Evolutionary conservation across 2,113 vertebrate species (phyloP).

Genomic region (Plotosus lineatus): DNA sequence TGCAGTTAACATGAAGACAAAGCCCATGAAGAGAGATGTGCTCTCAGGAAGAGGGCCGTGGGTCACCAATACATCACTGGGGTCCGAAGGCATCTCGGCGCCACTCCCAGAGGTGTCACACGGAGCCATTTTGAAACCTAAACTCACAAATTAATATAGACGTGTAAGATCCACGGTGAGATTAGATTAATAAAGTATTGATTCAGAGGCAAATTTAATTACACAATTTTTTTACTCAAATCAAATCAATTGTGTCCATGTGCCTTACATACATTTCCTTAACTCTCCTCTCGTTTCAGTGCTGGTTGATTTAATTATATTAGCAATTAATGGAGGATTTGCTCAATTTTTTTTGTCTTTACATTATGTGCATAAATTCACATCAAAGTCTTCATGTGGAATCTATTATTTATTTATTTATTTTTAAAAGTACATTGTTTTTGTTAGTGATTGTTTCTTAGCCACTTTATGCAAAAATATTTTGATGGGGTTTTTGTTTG

Average conservation of each 20-base stretch:
- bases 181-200: not conserved
- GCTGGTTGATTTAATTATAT: not conserved
- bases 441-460: too few species aligned
- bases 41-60: slow-evolving; percentile 87
- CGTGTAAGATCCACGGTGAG: not conserved
- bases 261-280: not conserved
- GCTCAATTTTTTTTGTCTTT: too few species aligned
- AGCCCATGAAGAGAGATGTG: slow-evolving; percentile 89
- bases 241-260: too few species aligned
- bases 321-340: too few species aligned
- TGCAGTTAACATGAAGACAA: slow-evolving; percentile 91
- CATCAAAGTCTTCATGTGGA: not conserved
- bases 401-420: too few species aligned
- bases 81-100: slow-evolving; percentile 65
- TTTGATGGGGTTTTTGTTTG: too few species aligned
- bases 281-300: not conserved
- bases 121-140: slow-evolving; percentile 67
- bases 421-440: too few species aligned
- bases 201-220: not conserved
- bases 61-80: slow-evolving; percentile 65
- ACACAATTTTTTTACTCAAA: not conserved
- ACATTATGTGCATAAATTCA: not conserved
- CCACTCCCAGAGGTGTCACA: slow-evolving; percentile 79
- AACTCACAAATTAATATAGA: not conserved
- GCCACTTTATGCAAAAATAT: too few species aligned